Evolutionary conservation across 2,888 invertebrate genomes (phyloP).

Genomic region (Tipula confusa): DNA sequence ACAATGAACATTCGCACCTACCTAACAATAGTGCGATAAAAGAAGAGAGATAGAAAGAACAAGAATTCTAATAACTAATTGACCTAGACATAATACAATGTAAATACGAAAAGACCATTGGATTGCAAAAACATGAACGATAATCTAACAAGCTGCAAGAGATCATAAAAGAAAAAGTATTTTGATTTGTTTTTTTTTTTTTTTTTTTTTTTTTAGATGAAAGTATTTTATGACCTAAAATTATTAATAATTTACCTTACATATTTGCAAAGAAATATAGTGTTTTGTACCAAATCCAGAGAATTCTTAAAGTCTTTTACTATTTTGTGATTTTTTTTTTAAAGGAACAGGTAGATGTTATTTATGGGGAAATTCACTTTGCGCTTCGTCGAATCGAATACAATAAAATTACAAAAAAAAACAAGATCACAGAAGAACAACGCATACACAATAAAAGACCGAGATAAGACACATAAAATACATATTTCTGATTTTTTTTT

Average conservation of each 20-base stretch:
- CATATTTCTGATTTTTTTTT: slow-evolving; percentile 20
- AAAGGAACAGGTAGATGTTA: not conserved
- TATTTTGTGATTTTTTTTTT: not conserved
- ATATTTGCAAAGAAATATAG: not conserved
- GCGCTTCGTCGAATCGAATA: not conserved
- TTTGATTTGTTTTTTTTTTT: no score
- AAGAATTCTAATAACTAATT: not conserved
- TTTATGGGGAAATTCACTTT: not conserved
- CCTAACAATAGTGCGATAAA: not conserved
- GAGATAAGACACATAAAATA: slow-evolving; percentile 12
- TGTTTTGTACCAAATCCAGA: not conserved
- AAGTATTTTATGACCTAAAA: slow-evolving; percentile 25
- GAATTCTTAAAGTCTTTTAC: not conserved
- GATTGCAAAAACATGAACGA: not conserved
- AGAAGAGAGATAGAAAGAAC: no score
- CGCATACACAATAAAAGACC: not conserved
- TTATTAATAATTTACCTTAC: not conserved
- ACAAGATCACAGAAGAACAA: not conserved
- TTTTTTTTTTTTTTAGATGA: slow-evolving; percentile 13
- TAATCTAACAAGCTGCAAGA: not conserved
- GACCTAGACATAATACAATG: slow-evolving; percentile 4
- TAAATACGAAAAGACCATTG: slow-evolving; percentile 1
- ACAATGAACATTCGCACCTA: slow-evolving; percentile 3
- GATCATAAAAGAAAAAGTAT: slow-evolving; percentile 12
- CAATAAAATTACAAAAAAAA: not conserved